Evolutionary conservation across 2,888 invertebrate genomes (phyloP).

Genomic region (Lissocephala sabroskyi): DNA sequence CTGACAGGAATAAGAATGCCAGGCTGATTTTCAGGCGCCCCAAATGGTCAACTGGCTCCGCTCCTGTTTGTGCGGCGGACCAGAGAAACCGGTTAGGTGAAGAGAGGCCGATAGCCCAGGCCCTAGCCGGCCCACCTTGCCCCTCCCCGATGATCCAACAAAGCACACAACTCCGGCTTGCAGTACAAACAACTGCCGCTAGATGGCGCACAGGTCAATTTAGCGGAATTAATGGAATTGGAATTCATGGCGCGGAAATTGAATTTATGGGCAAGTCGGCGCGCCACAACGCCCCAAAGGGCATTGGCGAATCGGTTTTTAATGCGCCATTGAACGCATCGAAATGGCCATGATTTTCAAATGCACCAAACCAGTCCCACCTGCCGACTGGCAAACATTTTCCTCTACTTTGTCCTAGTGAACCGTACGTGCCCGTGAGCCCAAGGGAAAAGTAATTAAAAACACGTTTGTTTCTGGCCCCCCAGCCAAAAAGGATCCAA

Average conservation of each 20-base stretch:
- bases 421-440: too few species aligned
- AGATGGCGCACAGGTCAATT: slow-evolving; percentile 68
- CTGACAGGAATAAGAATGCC: too few species aligned
- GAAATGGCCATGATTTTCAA: slow-evolving; percentile 53
- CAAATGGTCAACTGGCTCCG: too few species aligned
- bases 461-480: slow-evolving; percentile 56
- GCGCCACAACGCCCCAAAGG: slow-evolving; percentile 18
- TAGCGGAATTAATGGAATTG: slow-evolving; percentile 73
- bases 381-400: slow-evolving; percentile 5
- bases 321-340: slow-evolving; percentile 67
- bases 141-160: slow-evolving; percentile 24
- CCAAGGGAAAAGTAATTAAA: slow-evolving; percentile 62
- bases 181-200: slow-evolving; percentile 71
- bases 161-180: too few species aligned
- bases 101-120: slow-evolving; percentile 27
- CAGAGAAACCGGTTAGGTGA: slow-evolving; percentile 4
- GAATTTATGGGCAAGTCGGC: slow-evolving; percentile 62
- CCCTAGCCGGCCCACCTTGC: slow-evolving; percentile 34
- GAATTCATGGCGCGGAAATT: slow-evolving; percentile 72
- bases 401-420: too few species aligned
- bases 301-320: slow-evolving; percentile 66
- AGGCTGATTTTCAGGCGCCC: not conserved
- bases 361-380: slow-evolving; percentile 22
- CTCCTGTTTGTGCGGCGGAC: slow-evolving; percentile 1
- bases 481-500: slow-evolving; percentile 20